A percentile compares a stretch with the other conserved stretches of the same genome.
Evolutionary conservation across 2,797 vertebrate genomes (phyloP).

Genomic region (Bufotes viridis): DNA sequence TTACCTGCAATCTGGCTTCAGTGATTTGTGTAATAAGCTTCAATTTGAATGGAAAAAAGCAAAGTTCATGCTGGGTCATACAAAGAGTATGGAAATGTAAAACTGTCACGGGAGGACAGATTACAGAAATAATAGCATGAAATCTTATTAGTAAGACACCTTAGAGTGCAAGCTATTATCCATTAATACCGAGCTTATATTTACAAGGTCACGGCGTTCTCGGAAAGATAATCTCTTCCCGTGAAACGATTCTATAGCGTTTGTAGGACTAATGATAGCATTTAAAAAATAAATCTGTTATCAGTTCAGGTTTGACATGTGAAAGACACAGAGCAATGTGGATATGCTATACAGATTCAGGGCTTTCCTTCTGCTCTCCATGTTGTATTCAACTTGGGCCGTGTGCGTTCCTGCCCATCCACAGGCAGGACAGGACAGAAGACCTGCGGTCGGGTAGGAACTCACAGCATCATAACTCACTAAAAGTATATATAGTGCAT

Average conservation of each 20-base stretch:
- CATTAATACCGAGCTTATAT: constrained; percentile 47
- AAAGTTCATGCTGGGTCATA: constrained; percentile 48
- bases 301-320: not conserved
- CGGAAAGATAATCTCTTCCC: constrained; percentile 39
- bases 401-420: too few relatives aligned
- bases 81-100: constrained; percentile 42
- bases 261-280: not conserved
- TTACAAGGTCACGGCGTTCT: constrained; percentile 51
- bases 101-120: constrained; percentile 45
- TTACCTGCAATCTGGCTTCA: constrained; percentile 62
- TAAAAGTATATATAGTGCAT: too few relatives aligned
- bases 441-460: too few relatives aligned
- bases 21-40: constrained; percentile 21
- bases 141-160: constrained; percentile 55
- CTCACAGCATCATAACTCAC: too few relatives aligned
- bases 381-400: too few relatives aligned
- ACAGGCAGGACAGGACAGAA: too few relatives aligned
- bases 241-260: constrained; percentile 25
- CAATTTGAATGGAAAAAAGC: constrained; percentile 16
- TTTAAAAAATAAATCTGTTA: not conserved
- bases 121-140: constrained; percentile 48
- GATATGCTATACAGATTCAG: too few relatives aligned
- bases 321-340: not conserved
- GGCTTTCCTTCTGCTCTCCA: too few relatives aligned
- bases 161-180: constrained; percentile 52